A percentile compares a stretch with the other conserved stretches of the same genome.
Conservation (phyloP, 2,888 invertebrate genomes). For the Taenaris catops region DNA sequence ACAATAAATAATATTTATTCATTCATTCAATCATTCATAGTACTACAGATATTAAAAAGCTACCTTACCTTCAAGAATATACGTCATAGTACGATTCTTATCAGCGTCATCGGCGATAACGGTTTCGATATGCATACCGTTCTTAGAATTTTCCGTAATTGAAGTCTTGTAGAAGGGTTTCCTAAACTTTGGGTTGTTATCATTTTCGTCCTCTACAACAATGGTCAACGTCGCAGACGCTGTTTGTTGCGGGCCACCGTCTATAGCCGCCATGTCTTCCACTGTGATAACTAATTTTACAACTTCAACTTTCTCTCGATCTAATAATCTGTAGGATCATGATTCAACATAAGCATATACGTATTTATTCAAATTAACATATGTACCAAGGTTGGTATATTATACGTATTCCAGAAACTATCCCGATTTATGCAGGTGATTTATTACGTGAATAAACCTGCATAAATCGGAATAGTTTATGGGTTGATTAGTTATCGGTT, state of each 20-base stretch:
- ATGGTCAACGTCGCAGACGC: constrained; percentile 87
- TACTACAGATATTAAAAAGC: neutral
- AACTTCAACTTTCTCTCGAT: constrained; percentile 90
- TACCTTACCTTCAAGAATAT: constrained; percentile 83
- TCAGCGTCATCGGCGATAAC: constrained; percentile 93
- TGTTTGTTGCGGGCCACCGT: constrained; percentile 83
- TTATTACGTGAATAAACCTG: too few species aligned
- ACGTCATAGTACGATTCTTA: constrained; percentile 90
- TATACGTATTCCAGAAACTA: too few species aligned
- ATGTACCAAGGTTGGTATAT: too few species aligned
- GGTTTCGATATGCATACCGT: constrained; percentile 88
- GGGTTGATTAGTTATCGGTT: too few species aligned
- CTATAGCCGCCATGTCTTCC: constrained; percentile 90
- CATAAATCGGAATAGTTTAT: too few species aligned
- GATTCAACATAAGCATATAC: too few species aligned
- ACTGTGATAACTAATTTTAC: constrained; percentile 88
- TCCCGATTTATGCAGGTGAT: too few species aligned
- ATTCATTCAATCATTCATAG: neutral
- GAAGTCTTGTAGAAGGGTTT: constrained; percentile 88
- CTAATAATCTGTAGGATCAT: constrained; percentile 78
- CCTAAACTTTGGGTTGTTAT: constrained; percentile 92
- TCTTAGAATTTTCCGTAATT: constrained; percentile 93
- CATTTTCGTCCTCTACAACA: constrained; percentile 91
- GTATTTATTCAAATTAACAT: too few species aligned
- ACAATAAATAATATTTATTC: neutral